These are phyloP conservation scores for Kuschelorhynchus macadamiae DNA, from an alignment of 2,888 invertebrate genomes.

Conservation along the genomic window DNA sequence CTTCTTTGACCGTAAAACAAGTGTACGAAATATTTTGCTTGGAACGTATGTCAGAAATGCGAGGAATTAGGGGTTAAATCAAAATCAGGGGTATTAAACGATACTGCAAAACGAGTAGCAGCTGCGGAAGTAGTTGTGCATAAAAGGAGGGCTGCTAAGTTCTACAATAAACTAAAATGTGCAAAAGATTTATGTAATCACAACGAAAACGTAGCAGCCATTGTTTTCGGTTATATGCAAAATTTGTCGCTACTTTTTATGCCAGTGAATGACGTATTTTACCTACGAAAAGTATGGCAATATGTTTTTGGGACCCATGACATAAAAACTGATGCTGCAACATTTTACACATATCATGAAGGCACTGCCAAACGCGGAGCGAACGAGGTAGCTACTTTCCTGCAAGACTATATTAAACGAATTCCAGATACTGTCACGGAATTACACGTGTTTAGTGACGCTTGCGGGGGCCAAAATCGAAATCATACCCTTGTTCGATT, in stretches of 20 bases:
- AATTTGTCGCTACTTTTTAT: constrained; percentile 9
- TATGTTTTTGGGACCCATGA: constrained; percentile 1
- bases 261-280: constrained; percentile 6
- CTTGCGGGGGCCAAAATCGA: neutral
- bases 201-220: neutral
- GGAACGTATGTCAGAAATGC: constrained; percentile 11
- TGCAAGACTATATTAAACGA: neutral
- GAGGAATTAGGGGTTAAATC: constrained; percentile 26
- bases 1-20: neutral
- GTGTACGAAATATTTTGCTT: neutral
- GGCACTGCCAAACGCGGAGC: neutral
- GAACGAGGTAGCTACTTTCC: neutral
- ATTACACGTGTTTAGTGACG: constrained; percentile 2
- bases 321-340: neutral
- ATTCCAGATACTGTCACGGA: neutral
- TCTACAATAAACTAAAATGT: constrained; percentile 29
- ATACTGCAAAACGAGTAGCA: constrained; percentile 24
- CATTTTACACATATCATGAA: neutral
- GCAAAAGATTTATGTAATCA: constrained; percentile 34
- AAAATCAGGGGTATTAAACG: constrained; percentile 18
- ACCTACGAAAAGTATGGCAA: neutral
- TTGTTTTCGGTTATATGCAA: constrained; percentile 15
- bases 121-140: constrained; percentile 36
- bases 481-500: constrained; percentile 12
- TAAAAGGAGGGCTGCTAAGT: constrained; percentile 38